Evolutionary conservation across 2,797 vertebrate genomes (phyloP).

Genomic region (Poeciliopsis infans): DNA sequence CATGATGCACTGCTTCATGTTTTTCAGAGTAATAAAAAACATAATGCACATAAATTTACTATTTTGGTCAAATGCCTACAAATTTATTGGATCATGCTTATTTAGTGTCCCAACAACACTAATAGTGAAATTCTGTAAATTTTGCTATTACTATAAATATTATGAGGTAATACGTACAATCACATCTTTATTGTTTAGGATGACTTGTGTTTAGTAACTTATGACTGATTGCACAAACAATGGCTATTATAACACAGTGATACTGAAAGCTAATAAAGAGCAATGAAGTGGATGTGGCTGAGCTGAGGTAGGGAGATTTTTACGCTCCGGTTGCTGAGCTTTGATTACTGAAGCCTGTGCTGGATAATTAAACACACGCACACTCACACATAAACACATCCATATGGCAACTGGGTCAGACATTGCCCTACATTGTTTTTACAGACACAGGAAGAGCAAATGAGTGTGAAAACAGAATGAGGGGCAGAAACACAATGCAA

Average conservation of each 20-base stretch:
- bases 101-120: background rate
- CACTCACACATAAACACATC: constrained; percentile 20
- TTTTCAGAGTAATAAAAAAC: constrained; percentile 13
- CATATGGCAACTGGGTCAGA: constrained; percentile 79
- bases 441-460: constrained; percentile 65
- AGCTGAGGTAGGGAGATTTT: constrained; percentile 61
- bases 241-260: constrained; percentile 22
- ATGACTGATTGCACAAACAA: background rate
- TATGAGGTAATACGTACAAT: constrained; percentile 24
- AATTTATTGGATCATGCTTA: background rate
- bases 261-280: constrained; percentile 23
- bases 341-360: constrained; percentile 65
- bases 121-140: constrained; percentile 23
- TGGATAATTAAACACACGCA: constrained; percentile 71
- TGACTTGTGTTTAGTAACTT: background rate
- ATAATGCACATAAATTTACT: background rate
- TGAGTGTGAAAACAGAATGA: constrained; percentile 49
- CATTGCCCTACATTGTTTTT: constrained; percentile 75
- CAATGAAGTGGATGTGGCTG: constrained; percentile 51
- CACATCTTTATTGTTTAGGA: constrained; percentile 14
- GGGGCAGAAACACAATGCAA: constrained; percentile 37
- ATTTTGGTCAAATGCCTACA: background rate
- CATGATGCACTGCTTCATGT: constrained; percentile 2
- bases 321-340: constrained; percentile 62
- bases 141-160: constrained; percentile 12